Base-by-base conservation (phyloP, 2,113 vertebrate species). In the Eubucco bourcierii region DNA sequence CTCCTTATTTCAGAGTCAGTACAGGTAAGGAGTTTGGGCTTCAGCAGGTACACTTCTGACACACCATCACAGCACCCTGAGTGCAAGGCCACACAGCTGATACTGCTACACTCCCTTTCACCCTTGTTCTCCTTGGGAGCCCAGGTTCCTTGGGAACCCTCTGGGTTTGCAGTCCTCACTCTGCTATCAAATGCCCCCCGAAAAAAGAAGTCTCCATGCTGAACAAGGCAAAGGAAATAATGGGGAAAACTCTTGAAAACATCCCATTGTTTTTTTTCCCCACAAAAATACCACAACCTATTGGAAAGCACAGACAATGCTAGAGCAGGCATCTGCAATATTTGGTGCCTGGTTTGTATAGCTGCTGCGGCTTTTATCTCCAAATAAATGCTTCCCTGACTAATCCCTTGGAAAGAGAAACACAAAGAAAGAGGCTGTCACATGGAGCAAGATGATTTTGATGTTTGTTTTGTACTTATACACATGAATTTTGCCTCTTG, bases 381-480 rank as follows among this genome's bases (percentile, higher is more conserved):
- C 68, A 44, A 60, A 92, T 41, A 94, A 90, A 80, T 75, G 75
- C 58, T 90, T 80, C 65, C 0, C 0, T 94, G 91, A 92, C 93
- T 93, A 95, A 94, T 94, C 61, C 47, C n/a, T 80, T 72, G 73
- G 79, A 91, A 96, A 94, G 82, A 55, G 91, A 78, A 93, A 46
- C 55, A 87, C 50, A 61, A 92, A 84, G 87, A 82, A 93, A 77
- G 84, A 80, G 64, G 34, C 65, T 92, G 90, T 93, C 87, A 88
- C 65, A 81, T 16, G 70, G 70, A 95, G 75, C 24, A 28, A 92
- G 79, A 85, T 41, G 65, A 88, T 92, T 95, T 86, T 90, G 65
- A 71, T 94, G 65, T 94, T 90, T 78, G 39, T 58, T 94, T 94
- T 93, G 70, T 93, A 56, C 71, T 90, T 83, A 59, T 59, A 72